Evolutionary conservation across 2,797 vertebrate genomes (phyloP), one percentile per base, ranked within the genome.

Genomic region (Enteromius fasciolatus): DNA sequence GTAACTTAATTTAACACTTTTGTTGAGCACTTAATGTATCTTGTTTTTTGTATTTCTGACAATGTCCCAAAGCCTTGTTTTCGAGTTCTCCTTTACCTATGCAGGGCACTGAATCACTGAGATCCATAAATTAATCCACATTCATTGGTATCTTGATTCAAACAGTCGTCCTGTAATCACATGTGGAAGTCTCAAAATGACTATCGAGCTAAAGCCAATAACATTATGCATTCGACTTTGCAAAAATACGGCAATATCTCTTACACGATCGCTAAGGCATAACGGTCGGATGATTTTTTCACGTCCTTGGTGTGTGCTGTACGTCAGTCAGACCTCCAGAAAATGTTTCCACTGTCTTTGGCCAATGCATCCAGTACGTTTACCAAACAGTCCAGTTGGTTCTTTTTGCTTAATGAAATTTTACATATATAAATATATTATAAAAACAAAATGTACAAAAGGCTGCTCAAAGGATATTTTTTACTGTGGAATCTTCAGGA

Each of bases 401-500:
- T 87, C 52, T n/a, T 76, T 68, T 61, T 36, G 52, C 8, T 28
- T 54, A 81, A 66, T 50, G 81, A 91, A 86, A 89, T 89, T 92
- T 89, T 81, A 81, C 88, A 84, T 74, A 78, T 83, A 61, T 61
- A 70, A 83, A 82, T 82, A 68, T 57, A 85, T 81, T 64, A 78
- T 70, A 77, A 82, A 89, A 88, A 89, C 72, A 86, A 84, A 89
- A 88, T 86, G 84, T 92, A 88, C 87, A 93, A 87, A 91, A 91
- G 89, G 90, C 90, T 93, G 92, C 92, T 94, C 93, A 89, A 86
- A 89, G 73, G 63, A 92, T 88, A 87, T 93, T 92, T 87, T 94
- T 93, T 86, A 87, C 92, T 90, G 88, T 90, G 88, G 90, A 74
- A 87, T 90, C 84, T 94, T 95, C 91, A 94, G 92, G 92, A 92